Evolutionary conservation across 2,113 vertebrate genomes (phyloP), one percentile per base, ranked within the genome.

Genomic region (Gallinago paraguaiae): DNA sequence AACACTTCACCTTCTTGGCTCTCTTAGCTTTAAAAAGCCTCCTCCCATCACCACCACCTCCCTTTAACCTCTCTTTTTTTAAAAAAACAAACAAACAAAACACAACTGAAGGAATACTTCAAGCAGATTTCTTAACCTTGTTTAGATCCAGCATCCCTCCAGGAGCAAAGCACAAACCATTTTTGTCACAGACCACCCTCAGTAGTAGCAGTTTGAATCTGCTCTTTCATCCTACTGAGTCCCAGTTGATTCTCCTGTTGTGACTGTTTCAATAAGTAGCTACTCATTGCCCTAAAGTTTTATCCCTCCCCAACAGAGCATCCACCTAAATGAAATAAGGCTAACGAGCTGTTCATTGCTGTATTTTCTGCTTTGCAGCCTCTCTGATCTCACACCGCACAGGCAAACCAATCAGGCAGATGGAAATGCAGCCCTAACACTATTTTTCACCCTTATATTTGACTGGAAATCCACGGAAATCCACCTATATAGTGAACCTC

Each of bases 161-260:
- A 70, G n/a, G 10, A 70, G n/a, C 46, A 46, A 72, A 74, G 35
- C 24, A 80, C 19, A 80, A 53, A 28, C 13, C 10, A 3, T 0
- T 7, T 30, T 27, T 74, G 51, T 15, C 71, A 69, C 24, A 53
- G 19, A 20, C 17, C 41, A 6, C 20, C 33, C 57, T 65, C 74
- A n/a, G 39, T 0, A 48, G 7, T 10, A 63, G 9, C 0, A 2
- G 10, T 19, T 8, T 60, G 3, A 45, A 71, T 33, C 17, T 37
- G 30, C 14, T 68, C 78, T 65, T 82, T 28, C 41, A 51, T n/a
- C 8, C 8, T 5, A 4, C 54, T 10, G 12, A 24, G 31, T 24
- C 46, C 46, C 2, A 46, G 41, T 0, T 1, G 6, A 67, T 30
- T 53, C n/a, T 39, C 50, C 19, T 3, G 1, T 6, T 19, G 10